Conservation (phyloP, 2,888 invertebrate genomes). For the Arctia plantaginis region DNA sequence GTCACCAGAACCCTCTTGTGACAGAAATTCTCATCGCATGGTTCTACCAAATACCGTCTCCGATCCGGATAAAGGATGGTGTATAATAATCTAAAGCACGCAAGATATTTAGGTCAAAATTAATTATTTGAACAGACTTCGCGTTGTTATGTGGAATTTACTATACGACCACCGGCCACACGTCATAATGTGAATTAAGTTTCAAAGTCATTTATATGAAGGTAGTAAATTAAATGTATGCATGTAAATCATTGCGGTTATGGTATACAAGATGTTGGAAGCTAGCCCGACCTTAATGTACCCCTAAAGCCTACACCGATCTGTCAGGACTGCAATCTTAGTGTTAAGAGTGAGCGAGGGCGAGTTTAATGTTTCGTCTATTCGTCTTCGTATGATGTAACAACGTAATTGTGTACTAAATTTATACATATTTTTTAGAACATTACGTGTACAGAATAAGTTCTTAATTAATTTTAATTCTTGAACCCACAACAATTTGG, state of each 20-base stretch:
- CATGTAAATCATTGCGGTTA: constrained; percentile 54
- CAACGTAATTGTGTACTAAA: not conserved
- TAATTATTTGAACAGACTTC: constrained; percentile 67
- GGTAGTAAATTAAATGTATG: constrained; percentile 77
- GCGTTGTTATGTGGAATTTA: constrained; percentile 66
- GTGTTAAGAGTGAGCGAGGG: constrained; percentile 29
- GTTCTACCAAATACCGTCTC: constrained; percentile 21
- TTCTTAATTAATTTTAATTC: no score
- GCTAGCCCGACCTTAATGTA: constrained; percentile 75
- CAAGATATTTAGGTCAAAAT: constrained; percentile 58
- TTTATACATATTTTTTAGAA: no score
- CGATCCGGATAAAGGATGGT: constrained; percentile 41
- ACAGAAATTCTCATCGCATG: constrained; percentile 26
- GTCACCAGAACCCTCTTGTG: constrained; percentile 8
- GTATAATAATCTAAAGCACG: constrained; percentile 53
- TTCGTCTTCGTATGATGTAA: not conserved
- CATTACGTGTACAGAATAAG: no score
- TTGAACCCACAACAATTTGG: no score
- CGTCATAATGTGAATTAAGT: constrained; percentile 65
- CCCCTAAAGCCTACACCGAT: constrained; percentile 57
- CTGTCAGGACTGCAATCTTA: constrained; percentile 25
- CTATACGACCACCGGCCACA: constrained; percentile 56
- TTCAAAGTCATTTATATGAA: constrained; percentile 69
- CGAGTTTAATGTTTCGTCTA: not conserved
- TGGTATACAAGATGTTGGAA: constrained; percentile 81